Conservation (phyloP, 2,113 vertebrate species). For the Herpailurus yagouaroundi region DNA sequence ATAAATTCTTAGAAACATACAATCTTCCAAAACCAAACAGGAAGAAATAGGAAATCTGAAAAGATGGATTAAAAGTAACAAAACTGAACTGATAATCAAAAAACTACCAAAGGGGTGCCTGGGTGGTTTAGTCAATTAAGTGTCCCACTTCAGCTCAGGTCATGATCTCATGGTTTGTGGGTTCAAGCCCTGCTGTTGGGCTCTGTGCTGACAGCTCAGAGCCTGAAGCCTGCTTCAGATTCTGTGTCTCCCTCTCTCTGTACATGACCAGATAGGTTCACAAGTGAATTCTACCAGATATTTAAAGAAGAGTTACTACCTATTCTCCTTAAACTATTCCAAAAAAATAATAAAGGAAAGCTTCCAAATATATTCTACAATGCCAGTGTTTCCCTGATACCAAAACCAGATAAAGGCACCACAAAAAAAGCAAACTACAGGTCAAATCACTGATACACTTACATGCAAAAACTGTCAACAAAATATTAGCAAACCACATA, state of each 20-base stretch:
- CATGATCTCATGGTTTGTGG: no score
- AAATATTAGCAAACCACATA: background rate
- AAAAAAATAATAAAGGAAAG: background rate
- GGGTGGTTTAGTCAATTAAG: no score
- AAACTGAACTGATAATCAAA: background rate
- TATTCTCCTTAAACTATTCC: background rate
- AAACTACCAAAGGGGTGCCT: background rate
- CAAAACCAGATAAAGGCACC: background rate
- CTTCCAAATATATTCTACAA: background rate
- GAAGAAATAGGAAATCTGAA: background rate
- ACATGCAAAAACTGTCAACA: background rate
- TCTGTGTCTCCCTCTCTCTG: no score
- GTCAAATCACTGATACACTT: background rate
- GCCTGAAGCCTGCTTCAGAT: no score
- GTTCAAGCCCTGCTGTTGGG: no score
- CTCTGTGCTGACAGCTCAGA: no score
- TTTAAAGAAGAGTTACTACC: background rate
- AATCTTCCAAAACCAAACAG: background rate
- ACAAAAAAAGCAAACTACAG: background rate
- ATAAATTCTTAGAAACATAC: background rate
- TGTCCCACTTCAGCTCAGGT: no score
- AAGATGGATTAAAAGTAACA: background rate
- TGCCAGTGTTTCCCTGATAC: background rate
- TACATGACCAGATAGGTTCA: background rate
- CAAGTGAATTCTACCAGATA: background rate